These are phyloP conservation scores for Probosciger aterrimus DNA, from an alignment of 2,113 vertebrate species.

Conservation along the genomic window DNA sequence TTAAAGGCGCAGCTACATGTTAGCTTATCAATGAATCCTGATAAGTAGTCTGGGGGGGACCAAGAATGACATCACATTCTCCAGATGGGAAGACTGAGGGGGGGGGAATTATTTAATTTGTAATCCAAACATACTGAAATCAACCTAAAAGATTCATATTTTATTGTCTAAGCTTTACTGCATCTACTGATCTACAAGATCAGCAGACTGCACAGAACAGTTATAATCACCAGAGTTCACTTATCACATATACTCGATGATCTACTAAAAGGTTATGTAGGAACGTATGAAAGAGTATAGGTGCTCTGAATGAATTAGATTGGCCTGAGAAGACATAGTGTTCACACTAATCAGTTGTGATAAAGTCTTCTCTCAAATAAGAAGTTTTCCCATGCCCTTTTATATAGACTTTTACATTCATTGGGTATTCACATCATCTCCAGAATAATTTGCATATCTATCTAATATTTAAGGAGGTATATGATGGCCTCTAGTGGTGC, in stretches of 20 bases:
- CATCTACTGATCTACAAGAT: not conserved
- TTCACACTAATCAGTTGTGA: not conserved
- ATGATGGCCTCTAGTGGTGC: conserved; percentile 79
- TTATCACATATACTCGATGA: not conserved
- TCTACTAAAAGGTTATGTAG: not conserved
- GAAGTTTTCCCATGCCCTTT: not conserved
- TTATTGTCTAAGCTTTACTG: not conserved
- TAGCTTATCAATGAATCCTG: not conserved
- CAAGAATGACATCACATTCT: not conserved
- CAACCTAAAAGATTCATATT: not conserved
- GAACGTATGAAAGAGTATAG: not conserved
- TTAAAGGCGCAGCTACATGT: not conserved
- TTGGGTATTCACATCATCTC: not conserved
- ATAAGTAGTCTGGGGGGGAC: not conserved
- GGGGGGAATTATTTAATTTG: not conserved
- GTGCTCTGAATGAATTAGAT: not conserved
- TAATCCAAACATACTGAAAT: not conserved
- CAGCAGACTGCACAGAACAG: not conserved
- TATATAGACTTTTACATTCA: not conserved
- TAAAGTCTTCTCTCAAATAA: not conserved
- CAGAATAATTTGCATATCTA: conserved; percentile 60
- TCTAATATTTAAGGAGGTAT: conserved; percentile 72
- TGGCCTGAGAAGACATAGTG: not conserved
- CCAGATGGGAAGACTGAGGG: not conserved
- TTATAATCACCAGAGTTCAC: not conserved